Evolutionary conservation across 2,797 vertebrate genomes (phyloP), one percentile per base, ranked within the genome.

Genomic region (Amniataba percoides): DNA sequence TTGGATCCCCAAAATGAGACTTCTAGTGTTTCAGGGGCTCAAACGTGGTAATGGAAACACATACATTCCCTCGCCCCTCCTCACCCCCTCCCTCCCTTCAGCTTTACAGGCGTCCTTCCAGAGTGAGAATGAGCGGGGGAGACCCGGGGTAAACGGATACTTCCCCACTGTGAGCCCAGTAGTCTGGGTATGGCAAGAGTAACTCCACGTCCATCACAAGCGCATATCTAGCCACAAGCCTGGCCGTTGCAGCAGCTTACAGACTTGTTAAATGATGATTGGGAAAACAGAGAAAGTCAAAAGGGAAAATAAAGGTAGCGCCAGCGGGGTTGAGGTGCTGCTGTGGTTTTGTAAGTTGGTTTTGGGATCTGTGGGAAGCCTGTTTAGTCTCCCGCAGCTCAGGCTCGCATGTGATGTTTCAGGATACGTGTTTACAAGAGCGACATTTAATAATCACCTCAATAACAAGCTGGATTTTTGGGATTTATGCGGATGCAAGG

Each of bases 1-100:
- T 62, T 93, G 91, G 90, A 93, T 89, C 89, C 84, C 86, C 77
- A 90, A 91, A 92, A 92, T 90, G 90, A 93, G 90, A 83, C 87
- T 91, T 91, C 80, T 87, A 85, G 87, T 83, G 84, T 93, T 93
- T 90, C 85, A 84, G 84, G 86, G 79, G 74, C 62, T 56, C 80
- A 87, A 74, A 40, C 80, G 76, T 77, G 62, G 74, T 91, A 90
- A 93, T 93, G 91, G 91, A 93, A 94, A 93, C 67, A 84, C 84
- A 79, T 68, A 74, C 66, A 71, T 57, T 43, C 57, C 27, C 27
- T 31, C 27, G 5, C 27, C 5, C 27, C 5, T 31, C 27, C 27
- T 31, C 27, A 3, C 40, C 25, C 53, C 78, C 15, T 0, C 78
- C 55, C 72, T 21, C 52, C 9, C 36, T 77, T 77, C 77, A 39